Percentiles rank a stretch among this genome's conserved stretches.
Conservation (phyloP, 2,113 vertebrate genomes). For the Neogale vison region DNA sequence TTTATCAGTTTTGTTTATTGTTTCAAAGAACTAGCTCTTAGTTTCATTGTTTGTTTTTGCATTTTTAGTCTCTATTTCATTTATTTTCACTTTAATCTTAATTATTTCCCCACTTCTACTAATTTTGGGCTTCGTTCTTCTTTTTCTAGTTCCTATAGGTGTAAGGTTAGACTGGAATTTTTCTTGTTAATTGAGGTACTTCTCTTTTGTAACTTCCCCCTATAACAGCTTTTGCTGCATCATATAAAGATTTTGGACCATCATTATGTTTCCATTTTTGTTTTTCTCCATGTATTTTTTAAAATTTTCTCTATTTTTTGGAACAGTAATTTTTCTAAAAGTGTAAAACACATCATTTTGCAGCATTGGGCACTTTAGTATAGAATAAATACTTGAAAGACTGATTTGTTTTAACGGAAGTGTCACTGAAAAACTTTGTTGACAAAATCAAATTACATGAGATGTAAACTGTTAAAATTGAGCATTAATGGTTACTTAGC, state of each 20-base stretch:
- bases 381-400: constrained; percentile 11
- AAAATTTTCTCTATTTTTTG: neutral
- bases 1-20: neutral
- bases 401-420: neutral
- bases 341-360: constrained; percentile 9
- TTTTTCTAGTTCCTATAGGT: neutral
- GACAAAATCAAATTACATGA: neutral
- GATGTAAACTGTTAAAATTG: neutral
- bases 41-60: neutral
- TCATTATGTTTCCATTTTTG: neutral
- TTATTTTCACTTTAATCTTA: neutral
- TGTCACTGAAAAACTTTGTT: neutral
- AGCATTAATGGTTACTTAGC: neutral
- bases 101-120: neutral
- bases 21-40: neutral
- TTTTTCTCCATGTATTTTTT: neutral
- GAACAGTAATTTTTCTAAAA: neutral
- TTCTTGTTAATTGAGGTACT: neutral
- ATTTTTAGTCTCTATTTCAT: neutral
- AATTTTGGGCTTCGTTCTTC: neutral
- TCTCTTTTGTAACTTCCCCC: neutral
- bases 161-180: neutral
- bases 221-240: neutral
- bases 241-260: neutral
- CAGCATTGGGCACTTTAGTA: neutral